Base-by-base conservation (phyloP, 2,113 vertebrate species). In the Steatornis caripensis region DNA sequence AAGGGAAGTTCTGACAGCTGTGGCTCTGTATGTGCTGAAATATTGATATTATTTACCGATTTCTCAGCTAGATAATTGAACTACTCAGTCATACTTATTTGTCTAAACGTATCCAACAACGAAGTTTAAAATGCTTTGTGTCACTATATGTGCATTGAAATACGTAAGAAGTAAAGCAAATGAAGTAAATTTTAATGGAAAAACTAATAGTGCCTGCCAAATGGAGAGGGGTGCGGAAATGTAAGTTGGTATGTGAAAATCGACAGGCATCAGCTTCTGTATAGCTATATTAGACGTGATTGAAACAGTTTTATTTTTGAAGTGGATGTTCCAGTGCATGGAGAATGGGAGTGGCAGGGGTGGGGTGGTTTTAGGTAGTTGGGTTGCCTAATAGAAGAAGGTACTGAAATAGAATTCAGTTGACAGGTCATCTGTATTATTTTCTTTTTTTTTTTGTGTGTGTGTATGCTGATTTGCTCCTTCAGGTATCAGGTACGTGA, bases 231-330 rank as follows among this genome's bases (percentile, higher is more conserved):
- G 30, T 77, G 66, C 43, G 15, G 78, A 91, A 71, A 23, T 69
- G 12, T 43, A 27, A 87, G 54, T 22, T 91, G 78, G 43, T 87
- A 29, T 64, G 58, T 84, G 77, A 89, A 80, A 69, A 93, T 58
- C 2, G 9, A n/a, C 71, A 84, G 87, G 68, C 70, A 88, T 76
- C 30, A 18, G 36, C 91, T 97, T 95, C 45, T 37, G 72, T 82
- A 34, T 46, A 66, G 58, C 89, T 45, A 2, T 62, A 10, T 48
- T n/a, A 72, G 89, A 53, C 23, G 2, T n/a, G 41, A 69, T 72
- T 93, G 81, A 95, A 96, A 95, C 72, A 92, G 65, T 68, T 48
- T 71, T 68, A 82, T 53, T 96, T 95, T 54, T 91, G 70, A 93
- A 91, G 69, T 87, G 80, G 84, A 93, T 82, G 36, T 96, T 94